These are phyloP conservation scores for Zaprionus tsacasi DNA, from an alignment of 1,140 invertebrate species.

Conservation along the genomic window DNA sequence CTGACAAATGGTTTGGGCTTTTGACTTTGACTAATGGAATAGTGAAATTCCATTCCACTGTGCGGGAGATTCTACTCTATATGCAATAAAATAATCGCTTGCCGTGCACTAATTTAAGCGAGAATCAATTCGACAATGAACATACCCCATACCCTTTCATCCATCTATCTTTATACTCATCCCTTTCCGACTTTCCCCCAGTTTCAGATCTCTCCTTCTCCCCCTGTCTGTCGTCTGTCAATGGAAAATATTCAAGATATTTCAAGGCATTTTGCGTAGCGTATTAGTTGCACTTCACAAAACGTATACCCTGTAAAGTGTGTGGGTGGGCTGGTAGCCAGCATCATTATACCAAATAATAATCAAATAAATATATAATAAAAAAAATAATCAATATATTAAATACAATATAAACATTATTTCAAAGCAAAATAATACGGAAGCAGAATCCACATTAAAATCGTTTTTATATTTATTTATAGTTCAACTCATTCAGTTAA, in stretches of 20 bases:
- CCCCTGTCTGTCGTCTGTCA: conserved; percentile 19
- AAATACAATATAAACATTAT: too few species aligned
- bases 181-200: background rate
- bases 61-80: conserved; percentile 23
- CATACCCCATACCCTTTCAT: too few species aligned
- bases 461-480: too few species aligned
- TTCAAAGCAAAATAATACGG: too few species aligned
- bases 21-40: conserved; percentile 80
- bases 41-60: conserved; percentile 61
- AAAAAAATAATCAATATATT: too few species aligned
- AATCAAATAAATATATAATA: too few species aligned
- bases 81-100: conserved; percentile 64
- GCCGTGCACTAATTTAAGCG: conserved; percentile 42
- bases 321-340: too few species aligned
- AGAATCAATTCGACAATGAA: conserved; percentile 5
- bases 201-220: background rate
- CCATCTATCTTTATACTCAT: background rate
- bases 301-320: conserved; percentile 4
- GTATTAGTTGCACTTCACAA: background rate
- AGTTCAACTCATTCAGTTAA: too few species aligned
- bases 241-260: conserved; percentile 25
- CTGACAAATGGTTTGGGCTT: conserved; percentile 53
- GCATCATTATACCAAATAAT: too few species aligned
- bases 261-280: conserved; percentile 14
- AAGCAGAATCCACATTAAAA: too few species aligned